A percentile compares a stretch with the other conserved stretches of the same genome.
phyloP scores from a whole-genome alignment of 2,888 invertebrate species.

The Nomada hirtipes region DNA sequence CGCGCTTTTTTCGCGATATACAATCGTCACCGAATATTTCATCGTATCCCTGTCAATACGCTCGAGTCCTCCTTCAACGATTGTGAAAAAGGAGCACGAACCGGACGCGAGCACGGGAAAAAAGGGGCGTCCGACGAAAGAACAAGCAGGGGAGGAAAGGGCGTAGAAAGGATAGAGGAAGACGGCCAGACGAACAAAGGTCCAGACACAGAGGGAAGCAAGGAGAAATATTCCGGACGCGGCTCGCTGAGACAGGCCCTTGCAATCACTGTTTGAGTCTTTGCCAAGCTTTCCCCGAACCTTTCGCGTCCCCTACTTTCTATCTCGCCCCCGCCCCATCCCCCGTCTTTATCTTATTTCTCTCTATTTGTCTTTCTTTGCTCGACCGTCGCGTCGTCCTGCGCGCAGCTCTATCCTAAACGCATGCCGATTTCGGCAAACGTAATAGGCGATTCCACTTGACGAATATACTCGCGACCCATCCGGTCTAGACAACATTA shows the following conservation, averaged over 20 bases:
- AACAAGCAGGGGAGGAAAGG: not conserved
- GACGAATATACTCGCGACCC: constrained; percentile 75
- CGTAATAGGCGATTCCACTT: constrained; percentile 79
- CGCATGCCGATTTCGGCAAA: constrained; percentile 72
- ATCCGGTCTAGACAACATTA: constrained; percentile 81
- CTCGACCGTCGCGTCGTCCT: constrained; percentile 8
- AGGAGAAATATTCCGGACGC: constrained; percentile 79
- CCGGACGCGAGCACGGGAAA: constrained; percentile 25
- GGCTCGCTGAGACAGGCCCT: constrained; percentile 80
- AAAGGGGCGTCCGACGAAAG: not conserved
- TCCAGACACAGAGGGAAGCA: constrained; percentile 67
- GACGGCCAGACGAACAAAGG: constrained; percentile 60
- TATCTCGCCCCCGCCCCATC: constrained; percentile 26
- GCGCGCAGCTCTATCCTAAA: constrained; percentile 72
- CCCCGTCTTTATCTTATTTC: constrained; percentile 5
- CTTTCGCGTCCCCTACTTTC: constrained; percentile 52
- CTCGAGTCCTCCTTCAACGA: constrained; percentile 21
- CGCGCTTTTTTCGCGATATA: constrained; percentile 50
- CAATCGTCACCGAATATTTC: constrained; percentile 55
- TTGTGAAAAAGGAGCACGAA: constrained; percentile 26
- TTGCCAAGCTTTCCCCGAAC: constrained; percentile 75
- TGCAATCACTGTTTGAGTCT: constrained; percentile 82
- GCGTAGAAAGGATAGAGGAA: constrained; percentile 9
- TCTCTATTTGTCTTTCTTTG: not conserved
- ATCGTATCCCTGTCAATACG: constrained; percentile 41